Evolutionary conservation across 2,888 invertebrate species (phyloP).

Genomic region (Resseliella maxima): DNA sequence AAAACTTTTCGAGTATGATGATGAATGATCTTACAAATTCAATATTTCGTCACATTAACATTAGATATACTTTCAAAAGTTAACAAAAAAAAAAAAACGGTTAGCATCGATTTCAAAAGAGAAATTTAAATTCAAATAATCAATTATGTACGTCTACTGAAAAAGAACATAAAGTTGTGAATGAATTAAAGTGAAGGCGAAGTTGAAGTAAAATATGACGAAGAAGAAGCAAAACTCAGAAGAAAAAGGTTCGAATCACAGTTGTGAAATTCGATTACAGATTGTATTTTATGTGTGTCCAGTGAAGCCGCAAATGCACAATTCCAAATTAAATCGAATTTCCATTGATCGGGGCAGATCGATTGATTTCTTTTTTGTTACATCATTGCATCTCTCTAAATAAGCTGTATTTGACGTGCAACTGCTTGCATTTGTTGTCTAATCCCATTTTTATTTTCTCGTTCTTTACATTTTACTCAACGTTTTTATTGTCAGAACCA

Average conservation of each 20-base stretch:
- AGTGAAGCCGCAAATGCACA: slow-evolving; percentile 23
- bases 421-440: not conserved
- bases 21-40: not conserved
- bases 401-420: not conserved
- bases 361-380: slow-evolving; percentile 46
- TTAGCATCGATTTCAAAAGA: not conserved
- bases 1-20: not conserved
- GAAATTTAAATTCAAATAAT: not conserved
- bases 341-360: not conserved
- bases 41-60: not conserved
- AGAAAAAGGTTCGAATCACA: not conserved
- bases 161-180: not conserved
- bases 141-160: not conserved
- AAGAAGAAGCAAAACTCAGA: not conserved
- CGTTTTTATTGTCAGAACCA: slow-evolving; percentile 1
- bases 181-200: not conserved
- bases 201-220: too few relatives aligned
- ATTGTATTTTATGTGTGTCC: slow-evolving; percentile 28
- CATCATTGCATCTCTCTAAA: not conserved
- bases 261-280: slow-evolving; percentile 20
- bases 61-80: not conserved
- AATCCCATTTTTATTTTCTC: not conserved
- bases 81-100: not conserved
- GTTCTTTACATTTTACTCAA: not conserved
- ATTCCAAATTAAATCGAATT: not conserved